Evolutionary conservation across 1,140 invertebrate genomes (phyloP).

Genomic region (Leptinotarsa defecta): DNA sequence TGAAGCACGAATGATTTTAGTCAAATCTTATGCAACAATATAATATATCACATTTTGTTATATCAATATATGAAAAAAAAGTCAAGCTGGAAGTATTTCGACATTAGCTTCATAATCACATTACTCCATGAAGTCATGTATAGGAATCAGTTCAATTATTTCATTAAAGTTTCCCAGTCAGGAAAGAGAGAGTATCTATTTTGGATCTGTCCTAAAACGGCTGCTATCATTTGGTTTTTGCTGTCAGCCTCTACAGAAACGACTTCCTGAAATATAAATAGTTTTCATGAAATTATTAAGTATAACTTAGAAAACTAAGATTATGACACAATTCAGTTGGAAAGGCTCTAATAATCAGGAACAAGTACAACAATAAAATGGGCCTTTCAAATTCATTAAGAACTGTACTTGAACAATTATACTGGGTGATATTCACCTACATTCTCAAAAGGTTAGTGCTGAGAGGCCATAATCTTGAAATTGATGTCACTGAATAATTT

Average conservation of each 20-base stretch:
- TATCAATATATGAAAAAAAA: background rate
- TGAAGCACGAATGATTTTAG: background rate
- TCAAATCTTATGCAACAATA: background rate
- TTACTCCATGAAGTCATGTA: background rate
- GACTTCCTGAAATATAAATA: slow-evolving; percentile 32
- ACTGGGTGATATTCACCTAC: no score
- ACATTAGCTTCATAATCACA: background rate
- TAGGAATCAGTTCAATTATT: background rate
- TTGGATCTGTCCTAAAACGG: slow-evolving; percentile 31
- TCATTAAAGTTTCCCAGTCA: slow-evolving; percentile 24
- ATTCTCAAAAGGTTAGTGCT: no score
- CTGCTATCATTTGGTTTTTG: background rate
- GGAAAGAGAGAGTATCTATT: slow-evolving; percentile 31
- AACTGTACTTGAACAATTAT: no score
- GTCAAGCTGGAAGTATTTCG: background rate
- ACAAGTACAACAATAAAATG: no score
- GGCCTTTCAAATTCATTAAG: no score
- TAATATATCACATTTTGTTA: slow-evolving; percentile 3
- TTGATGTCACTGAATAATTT: no score
- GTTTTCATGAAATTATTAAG: background rate
- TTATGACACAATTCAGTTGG: no score
- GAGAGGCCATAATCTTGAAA: no score
- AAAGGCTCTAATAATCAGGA: no score
- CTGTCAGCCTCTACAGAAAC: slow-evolving; percentile 20
- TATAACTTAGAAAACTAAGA: background rate